A percentile compares a stretch with the other conserved stretches of the same genome.
Evolutionary conservation across 2,797 vertebrate species (phyloP).

Genomic region (Oceanodroma leucorhoa): DNA sequence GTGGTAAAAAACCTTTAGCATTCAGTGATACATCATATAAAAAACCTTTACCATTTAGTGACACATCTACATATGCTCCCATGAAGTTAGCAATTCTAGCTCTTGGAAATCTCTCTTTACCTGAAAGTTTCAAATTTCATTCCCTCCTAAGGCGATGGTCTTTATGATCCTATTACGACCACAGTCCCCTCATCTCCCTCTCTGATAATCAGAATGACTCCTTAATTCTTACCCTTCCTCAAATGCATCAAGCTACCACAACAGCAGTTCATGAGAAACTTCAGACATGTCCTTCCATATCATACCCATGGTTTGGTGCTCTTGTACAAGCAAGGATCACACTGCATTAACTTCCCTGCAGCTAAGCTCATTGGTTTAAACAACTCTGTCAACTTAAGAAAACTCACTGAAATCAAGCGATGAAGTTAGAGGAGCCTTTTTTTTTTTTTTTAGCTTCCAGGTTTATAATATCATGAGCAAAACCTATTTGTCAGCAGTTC

Average conservation of each 20-base stretch:
- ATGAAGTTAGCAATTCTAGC: background rate
- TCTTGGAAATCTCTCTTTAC: background rate
- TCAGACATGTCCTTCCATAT: background rate
- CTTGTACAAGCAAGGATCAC: background rate
- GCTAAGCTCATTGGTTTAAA: background rate
- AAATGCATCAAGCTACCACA: fast-evolving
- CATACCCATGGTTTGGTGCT: fast-evolving
- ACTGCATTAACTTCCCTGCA: fast-evolving
- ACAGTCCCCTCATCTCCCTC: background rate
- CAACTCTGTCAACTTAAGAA: background rate
- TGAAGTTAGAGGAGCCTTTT: fast-evolving
- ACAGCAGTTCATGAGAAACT: background rate
- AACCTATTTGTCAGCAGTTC: background rate
- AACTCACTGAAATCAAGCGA: background rate
- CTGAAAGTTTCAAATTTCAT: background rate
- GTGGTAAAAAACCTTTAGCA: background rate
- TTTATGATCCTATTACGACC: background rate
- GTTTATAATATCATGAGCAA: fast-evolving
- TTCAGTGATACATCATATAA: background rate
- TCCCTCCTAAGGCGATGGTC: fast-evolving
- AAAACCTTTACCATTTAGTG: background rate
- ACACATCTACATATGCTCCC: fast-evolving
- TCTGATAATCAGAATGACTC: fast-evolving
- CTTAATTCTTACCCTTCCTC: background rate
- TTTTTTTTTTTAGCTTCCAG: background rate